Base-by-base conservation (phyloP, 1,140 invertebrate species). In the Pogonus chalceus region DNA sequence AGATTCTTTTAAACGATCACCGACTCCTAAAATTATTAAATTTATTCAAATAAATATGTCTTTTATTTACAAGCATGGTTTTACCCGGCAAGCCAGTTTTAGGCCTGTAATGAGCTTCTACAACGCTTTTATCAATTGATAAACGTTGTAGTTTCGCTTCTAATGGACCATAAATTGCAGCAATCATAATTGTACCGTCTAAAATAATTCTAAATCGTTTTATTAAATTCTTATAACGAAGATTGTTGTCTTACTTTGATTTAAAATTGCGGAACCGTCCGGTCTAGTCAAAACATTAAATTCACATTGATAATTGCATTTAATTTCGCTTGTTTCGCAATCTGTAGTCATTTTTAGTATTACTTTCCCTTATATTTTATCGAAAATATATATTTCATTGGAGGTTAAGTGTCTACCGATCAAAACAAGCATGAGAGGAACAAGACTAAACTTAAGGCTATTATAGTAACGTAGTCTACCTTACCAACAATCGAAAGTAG, bases 151-250 rank as follows among this genome's bases (percentile, higher is more conserved):
- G 70, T 69, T 83, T 89, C 2, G 84, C 81, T 72, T 94, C 90
- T 9, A 84, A 69, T 0, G 92, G 91, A 0, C 92, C 92, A 76
- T 92, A 88, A 20, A 92, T 76, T 55, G 84, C 84, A 35, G 81
- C 83, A 22, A 89, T 69, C 1, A 87, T 78, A 37, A 84, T 79
- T 23, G 89, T 91, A 54, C 87, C 79, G 35, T 89, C 90, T 88
- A 62, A 61, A 75, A 76, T 46, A 55, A 51, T 56, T 59, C 37
- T 12, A 12, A 18, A 18, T 18, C 7, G 18, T 12, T 43, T 4
- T 12, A 18, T 43, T 12, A 43, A 49, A 49, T 49, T 59, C 39
- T 62, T 52, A 56, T 55, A 58, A 54, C 26, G 57, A 55, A 50
- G 35, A 58, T 52, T 49, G 24, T n/a, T 39, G 4, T 20, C 35